Conservation (phyloP, 1,140 invertebrate genomes). For the Drosophila leontia region DNA sequence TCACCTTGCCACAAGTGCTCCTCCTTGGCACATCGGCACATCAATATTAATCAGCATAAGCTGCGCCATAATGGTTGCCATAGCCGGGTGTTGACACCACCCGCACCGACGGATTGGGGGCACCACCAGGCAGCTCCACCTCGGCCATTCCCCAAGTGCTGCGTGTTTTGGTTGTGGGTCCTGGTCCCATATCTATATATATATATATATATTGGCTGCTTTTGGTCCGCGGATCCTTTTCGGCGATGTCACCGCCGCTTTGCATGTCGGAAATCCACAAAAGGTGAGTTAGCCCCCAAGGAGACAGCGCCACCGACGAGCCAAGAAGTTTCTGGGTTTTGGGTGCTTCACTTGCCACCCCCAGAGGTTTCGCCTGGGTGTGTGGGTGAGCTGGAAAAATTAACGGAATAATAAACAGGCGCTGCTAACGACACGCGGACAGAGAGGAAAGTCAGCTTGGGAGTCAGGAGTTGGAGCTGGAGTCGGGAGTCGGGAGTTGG, state of each 20-base stretch:
- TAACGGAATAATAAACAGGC: constrained; percentile 83
- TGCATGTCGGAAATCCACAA: constrained; percentile 70
- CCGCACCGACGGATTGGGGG: constrained; percentile 17
- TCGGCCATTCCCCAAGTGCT: constrained; percentile 6
- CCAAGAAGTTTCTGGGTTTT: constrained; percentile 19
- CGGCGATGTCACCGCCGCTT: constrained; percentile 80
- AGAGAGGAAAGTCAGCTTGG: constrained; percentile 16
- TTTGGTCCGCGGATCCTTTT: constrained; percentile 49
- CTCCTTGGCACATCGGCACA: constrained; percentile 29
- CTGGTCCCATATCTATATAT: not conserved
- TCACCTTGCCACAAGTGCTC: constrained; percentile 20
- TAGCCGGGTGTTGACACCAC: constrained; percentile 59
- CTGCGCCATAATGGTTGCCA: constrained; percentile 50
- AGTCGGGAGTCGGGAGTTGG: not conserved
- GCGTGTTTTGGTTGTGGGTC: constrained; percentile 23
- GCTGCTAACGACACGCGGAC: constrained; percentile 78
- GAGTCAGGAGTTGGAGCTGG: not conserved
- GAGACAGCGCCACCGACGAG: constrained; percentile 26
- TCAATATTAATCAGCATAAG: constrained; percentile 65
- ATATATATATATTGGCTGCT: not conserved
- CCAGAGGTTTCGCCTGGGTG: not conserved
- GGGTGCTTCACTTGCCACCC: not conserved
- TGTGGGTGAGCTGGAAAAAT: constrained; percentile 52
- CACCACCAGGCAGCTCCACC: not conserved
- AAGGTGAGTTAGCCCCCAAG: constrained; percentile 46